Base-by-base conservation (phyloP, 2,113 vertebrate genomes). In the Rhizomys pruinosus region DNA sequence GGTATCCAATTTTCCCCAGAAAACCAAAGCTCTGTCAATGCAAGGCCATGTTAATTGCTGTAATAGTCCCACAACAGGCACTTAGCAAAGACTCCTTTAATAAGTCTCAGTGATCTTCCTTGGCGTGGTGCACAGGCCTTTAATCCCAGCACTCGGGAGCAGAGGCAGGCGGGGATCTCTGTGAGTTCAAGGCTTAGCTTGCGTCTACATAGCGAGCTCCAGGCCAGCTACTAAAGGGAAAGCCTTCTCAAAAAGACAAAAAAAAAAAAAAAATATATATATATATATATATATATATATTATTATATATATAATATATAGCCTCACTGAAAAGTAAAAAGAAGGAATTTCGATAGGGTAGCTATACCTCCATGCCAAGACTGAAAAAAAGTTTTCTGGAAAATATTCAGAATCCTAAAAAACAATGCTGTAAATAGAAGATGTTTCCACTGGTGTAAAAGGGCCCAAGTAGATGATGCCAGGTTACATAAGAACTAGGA, bases 81-180 rank as follows among this genome's bases (percentile, higher is more conserved):
- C 25, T 73, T 39, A 89, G 59, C 66, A 90, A 89, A 90, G 27
- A 42, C 13, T 80, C 59, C 17, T 80, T 64, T 84, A 77, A 90
- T 80, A 72, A 39, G 68, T 20, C 74, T 68, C 47, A 66, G 32
- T 64, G n/a, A n/a, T n/a, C n/a, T n/a, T n/a, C n/a, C n/a, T n/a
- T n/a, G n/a, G n/a, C n/a, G n/a, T n/a, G n/a, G n/a, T n/a, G n/a
- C n/a, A n/a, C n/a, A n/a, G n/a, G n/a, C n/a, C n/a, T n/a, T n/a
- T n/a, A n/a, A n/a, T n/a, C n/a, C n/a, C n/a, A n/a, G n/a, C n/a
- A n/a, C n/a, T n/a, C n/a, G n/a, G n/a, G n/a, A n/a, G n/a, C n/a
- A n/a, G n/a, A n/a, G n/a, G n/a, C n/a, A n/a, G n/a, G n/a, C n/a
- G n/a, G n/a, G n/a, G n/a, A n/a, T n/a, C n/a, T n/a, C n/a, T n/a